These are phyloP conservation scores for Drosophila subquinaria DNA, from an alignment of 2,888 invertebrate genomes.

Conservation along the genomic window DNA sequence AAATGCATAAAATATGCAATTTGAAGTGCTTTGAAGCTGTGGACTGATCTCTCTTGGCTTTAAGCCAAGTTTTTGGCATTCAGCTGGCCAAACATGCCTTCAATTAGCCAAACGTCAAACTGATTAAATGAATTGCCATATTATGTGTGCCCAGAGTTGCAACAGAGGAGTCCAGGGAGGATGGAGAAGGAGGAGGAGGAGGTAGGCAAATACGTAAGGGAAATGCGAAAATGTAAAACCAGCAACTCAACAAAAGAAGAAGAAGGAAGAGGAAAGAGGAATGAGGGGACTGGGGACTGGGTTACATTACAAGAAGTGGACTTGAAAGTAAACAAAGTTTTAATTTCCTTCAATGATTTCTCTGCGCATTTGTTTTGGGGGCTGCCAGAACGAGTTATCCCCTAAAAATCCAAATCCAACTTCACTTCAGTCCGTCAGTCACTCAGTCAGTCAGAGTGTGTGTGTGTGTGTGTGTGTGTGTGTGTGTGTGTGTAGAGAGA, in stretches of 20 bases:
- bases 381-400: neutral
- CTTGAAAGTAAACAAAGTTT: conserved; percentile 75
- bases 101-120: conserved; percentile 60
- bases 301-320: conserved; percentile 53
- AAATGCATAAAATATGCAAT: conserved; percentile 16
- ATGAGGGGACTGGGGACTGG: neutral
- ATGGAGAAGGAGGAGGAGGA: no score
- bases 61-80: conserved; percentile 21
- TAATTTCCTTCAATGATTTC: conserved; percentile 79
- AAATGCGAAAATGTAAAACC: conserved; percentile 31
- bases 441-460: conserved; percentile 9
- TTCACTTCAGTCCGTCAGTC: neutral
- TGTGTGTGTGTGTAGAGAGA: conserved; percentile 15
- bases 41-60: conserved; percentile 7
- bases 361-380: conserved; percentile 55
- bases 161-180: neutral
- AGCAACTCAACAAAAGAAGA: conserved; percentile 23
- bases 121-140: conserved; percentile 68
- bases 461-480: conserved; percentile 19
- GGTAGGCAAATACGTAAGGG: conserved; percentile 13
- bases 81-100: conserved; percentile 31
- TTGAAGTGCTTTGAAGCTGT: neutral
- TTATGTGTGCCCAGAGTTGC: conserved; percentile 34
- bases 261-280: neutral
- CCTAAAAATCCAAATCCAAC: neutral